Base-by-base conservation (phyloP, 2,888 invertebrate genomes). In the Neoascia interrupta region DNA sequence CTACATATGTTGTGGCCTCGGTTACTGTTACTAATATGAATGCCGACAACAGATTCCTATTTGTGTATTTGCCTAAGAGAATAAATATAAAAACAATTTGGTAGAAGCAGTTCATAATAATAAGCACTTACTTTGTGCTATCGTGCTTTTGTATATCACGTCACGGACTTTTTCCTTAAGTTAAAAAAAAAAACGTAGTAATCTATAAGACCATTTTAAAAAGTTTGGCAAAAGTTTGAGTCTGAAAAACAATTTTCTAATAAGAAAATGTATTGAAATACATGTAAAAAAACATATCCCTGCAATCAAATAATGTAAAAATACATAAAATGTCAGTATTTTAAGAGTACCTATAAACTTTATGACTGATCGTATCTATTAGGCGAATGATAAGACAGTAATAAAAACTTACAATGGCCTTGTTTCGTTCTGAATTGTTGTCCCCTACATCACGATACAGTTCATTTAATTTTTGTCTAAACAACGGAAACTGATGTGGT, bases 11-110 rank as follows among this genome's bases (percentile, higher is more conserved):
- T 15, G 58, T 63, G 39, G 82, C 81, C 8, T 82, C 74, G 11
- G 84, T 72, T 5, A 87, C 86, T 66, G 86, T 79, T 2, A 88
- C 86, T 63, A 86, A 87, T 16, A 88, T 83, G 10, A 86, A 85
- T 4, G 85, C 83, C 1, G 86, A 82, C 0, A 88, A 61, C 1
- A 86, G 85, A 37, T 85, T 83, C 0, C 81, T 79, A 75, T 87
- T 88, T 28, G 83, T 84, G 68, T 86, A 88, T 81, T 87, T 87
- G 39, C 86, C 88, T 88, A 64, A 26, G 8, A 5, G 26, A 8
- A n/a, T n/a, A n/a, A 4, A 26, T 26, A 26, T 8, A 8, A 26
- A 26, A 26, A 26, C 8, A 26, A 5, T 26, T 26, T 5, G 4
- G 26, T 26, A 26, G 26, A 26, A 5, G 26, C 8, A 26, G 8